These are phyloP conservation scores for Oxystoma pomonae DNA, from an alignment of 2,888 invertebrate species.

Conservation along the genomic window DNA sequence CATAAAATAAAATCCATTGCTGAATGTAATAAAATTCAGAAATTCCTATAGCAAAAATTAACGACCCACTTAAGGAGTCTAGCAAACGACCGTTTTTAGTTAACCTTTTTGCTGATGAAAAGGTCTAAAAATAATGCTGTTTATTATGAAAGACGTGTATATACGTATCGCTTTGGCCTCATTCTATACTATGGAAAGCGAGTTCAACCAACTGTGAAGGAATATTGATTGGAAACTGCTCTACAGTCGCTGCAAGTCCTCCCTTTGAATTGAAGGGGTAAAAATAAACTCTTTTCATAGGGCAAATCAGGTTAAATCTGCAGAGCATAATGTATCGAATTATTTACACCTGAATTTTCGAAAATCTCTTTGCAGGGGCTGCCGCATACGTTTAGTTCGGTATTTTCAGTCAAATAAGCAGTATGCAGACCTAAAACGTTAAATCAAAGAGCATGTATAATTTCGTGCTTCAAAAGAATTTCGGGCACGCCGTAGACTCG, in stretches of 20 bases:
- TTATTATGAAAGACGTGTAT: not conserved
- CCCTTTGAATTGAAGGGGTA: conserved; percentile 17
- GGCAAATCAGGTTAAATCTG: not conserved
- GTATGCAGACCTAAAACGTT: not conserved
- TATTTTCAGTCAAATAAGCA: not conserved
- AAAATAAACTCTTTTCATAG: not conserved
- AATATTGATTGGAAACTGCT: conserved; percentile 14
- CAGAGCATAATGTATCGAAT: not conserved
- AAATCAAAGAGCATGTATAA: conserved; percentile 27
- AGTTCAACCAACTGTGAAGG: conserved; percentile 18
- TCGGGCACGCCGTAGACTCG: conserved; percentile 27
- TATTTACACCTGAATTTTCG: not conserved
- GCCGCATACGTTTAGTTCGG: not conserved
- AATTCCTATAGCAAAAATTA: not conserved
- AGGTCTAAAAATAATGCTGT: not conserved
- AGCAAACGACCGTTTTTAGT: not conserved
- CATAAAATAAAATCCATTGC: too few species aligned
- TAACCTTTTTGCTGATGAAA: not conserved
- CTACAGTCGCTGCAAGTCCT: not conserved
- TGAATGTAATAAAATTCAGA: too few species aligned
- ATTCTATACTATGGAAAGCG: conserved; percentile 13
- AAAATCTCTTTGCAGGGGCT: not conserved
- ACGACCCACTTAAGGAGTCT: not conserved
- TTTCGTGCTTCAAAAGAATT: conserved; percentile 33
- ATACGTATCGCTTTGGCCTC: not conserved